Evolutionary conservation across 2,888 invertebrate genomes (phyloP), one percentile per base, ranked within the genome.

Genomic region (Dysmachus trigonus): DNA sequence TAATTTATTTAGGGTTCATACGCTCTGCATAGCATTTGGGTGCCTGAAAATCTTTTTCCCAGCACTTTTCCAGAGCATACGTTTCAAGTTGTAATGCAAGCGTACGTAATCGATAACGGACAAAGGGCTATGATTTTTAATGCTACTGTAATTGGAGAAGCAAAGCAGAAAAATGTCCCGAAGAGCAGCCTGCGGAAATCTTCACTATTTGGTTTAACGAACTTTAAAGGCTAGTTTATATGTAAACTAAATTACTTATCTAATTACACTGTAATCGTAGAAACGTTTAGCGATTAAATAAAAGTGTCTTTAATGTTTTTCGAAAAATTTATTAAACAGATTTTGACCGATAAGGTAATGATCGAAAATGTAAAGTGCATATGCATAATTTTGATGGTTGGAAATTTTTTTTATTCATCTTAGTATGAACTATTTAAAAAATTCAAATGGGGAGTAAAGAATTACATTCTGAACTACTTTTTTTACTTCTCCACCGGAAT

Each of bases 31-130:
- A 31, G n/a, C 27, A n/a, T 81, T 35, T 81, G 81, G 81, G 27
- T 81, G 1, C 81, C 81, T 7, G 81, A 81, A 31, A 33, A 81
- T n/a, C 31, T 81, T 6, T 47, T 81, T 81, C 81, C 81, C 1
- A 53, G 18, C n/a, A 81, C 0, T n/a, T 81, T 81, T 62, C 81
- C 81, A 18, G 81, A 81, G 31, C 53, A 53, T 5, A n/a, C n/a
- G 4, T 81, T 81, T 18, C 33, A 53, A 15, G 47, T 81, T 22
- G 18, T 33, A 1, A 31, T 81, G 2, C 33, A 53, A 8, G 81
- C 53, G 1, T 22, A 35, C 30, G 62, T 27, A 7, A 31, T 53
- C 13, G 81, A 53, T 8, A 33, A 22, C 30, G 62, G 33, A 3
- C n/a, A n/a, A n/a, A 22, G 27, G 6, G 1, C 33, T 0, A 62